Base-by-base conservation (phyloP, 2,113 vertebrate genomes). In the Otocyon megalotis region DNA sequence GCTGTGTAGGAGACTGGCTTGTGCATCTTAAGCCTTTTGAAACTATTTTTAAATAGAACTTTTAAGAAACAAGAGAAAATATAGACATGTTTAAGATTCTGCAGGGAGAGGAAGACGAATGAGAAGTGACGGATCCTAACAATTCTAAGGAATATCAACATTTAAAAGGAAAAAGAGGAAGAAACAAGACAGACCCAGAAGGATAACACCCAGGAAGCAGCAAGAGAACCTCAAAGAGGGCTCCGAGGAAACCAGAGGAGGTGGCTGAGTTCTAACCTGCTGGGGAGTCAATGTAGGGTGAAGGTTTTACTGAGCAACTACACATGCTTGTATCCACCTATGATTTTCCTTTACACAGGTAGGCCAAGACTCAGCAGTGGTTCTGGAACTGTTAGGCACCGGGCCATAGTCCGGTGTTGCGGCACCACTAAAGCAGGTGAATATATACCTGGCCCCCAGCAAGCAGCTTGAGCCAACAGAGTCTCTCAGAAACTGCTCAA, bases 1-100 rank as follows among this genome's bases (percentile, higher is more conserved):
- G 14, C 85, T 30, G 26, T 90, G 3, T 53, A 81, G 9, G 14
- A 53, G 13, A 1, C 8, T 8, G 4, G 15, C 53, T 86, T 90
- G 58, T 48, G 16, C 69, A 71, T 88, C 77, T 48, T 65, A 76
- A 50, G 26, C 60, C 35, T 88, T 88, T 76, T 48, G 72, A 50
- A 63, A 71, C 16, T 67, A 43, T 80, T 85, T 67, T 92, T 88
- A 53, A 76, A 86, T 13, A 88, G 50, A 82, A 82, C 82, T 91
- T 79, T 90, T 54, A 54, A 92, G 69, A 92, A 50, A 63, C 2
- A 65, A 7, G 28, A 74, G 35, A 54, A 67, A 72, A 43, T 20
- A 56, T 11, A 90, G 28, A 85, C 17, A 85, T 48, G 24, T 8
- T 32, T 32, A 82, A 90, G 65, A 87, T 76, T 35, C 60, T 28